Evolutionary conservation across 2,797 vertebrate genomes (phyloP).

Genomic region (Orestias chungarensis): DNA sequence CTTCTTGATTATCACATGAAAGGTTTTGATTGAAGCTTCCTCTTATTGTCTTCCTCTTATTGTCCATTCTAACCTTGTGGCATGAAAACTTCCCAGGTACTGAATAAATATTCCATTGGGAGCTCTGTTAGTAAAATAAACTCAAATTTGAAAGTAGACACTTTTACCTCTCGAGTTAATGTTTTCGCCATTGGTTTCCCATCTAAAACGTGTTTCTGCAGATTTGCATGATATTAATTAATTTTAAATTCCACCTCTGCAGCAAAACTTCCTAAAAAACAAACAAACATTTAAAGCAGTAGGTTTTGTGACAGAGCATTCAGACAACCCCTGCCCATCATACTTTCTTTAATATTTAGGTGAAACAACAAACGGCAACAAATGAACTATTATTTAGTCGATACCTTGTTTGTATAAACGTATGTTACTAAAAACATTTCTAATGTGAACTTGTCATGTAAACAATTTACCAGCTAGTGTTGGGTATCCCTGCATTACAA

Average conservation of each 20-base stretch:
- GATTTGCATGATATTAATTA: not conserved
- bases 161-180: not conserved
- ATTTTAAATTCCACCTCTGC: not conserved
- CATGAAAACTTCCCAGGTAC: not conserved
- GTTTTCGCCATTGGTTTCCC: not conserved
- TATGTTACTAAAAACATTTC: not conserved
- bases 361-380: not conserved
- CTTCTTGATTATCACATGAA: constrained; percentile 13
- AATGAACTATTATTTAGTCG: not conserved
- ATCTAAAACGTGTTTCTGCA: not conserved
- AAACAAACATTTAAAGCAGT: not conserved
- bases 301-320: not conserved
- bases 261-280: not conserved
- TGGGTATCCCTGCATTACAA: not conserved
- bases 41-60: constrained; percentile 6
- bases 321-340: not conserved
- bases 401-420: not conserved
- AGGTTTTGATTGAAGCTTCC: constrained; percentile 9
- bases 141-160: constrained; percentile 2
- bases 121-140: constrained; percentile 17
- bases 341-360: not conserved
- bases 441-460: not conserved
- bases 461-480: not conserved
- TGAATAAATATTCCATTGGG: not conserved
- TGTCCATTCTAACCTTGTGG: constrained; percentile 5